phyloP scores from a whole-genome alignment of 2,113 vertebrate species.

The Diadophis punctatus region DNA sequence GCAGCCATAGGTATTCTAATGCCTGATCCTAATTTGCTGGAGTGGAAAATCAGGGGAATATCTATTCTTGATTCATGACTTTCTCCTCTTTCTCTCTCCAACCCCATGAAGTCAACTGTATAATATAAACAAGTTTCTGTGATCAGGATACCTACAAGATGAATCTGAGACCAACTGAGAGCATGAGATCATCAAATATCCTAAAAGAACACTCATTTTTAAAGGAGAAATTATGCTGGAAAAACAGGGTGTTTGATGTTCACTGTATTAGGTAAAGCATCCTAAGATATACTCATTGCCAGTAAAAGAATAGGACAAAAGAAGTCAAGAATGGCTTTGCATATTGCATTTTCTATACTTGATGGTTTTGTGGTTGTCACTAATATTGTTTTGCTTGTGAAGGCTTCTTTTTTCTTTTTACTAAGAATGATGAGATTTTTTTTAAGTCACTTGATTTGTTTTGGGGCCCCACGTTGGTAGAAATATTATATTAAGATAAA shows the following conservation, averaged over 20 bases:
- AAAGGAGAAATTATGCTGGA: background rate
- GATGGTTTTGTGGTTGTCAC: background rate
- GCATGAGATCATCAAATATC: slow-evolving; percentile 26
- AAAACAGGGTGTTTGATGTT: background rate
- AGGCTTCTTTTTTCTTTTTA: background rate
- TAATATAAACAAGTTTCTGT: slow-evolving; percentile 60
- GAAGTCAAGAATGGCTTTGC: background rate
- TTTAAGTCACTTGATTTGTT: background rate
- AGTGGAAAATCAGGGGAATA: background rate
- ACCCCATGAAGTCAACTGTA: slow-evolving; percentile 53
- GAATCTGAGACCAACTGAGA: slow-evolving; percentile 43
- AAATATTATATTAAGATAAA: background rate
- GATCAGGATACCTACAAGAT: slow-evolving; percentile 34
- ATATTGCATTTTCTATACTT: background rate
- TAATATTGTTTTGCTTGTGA: background rate
- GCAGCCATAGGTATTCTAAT: background rate
- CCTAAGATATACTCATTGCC: background rate
- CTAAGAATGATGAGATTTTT: background rate
- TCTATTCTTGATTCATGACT: slow-evolving; percentile 40
- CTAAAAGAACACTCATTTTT: slow-evolving; percentile 1
- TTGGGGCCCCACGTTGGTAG: background rate
- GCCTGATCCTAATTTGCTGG: background rate
- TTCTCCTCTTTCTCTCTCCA: slow-evolving; percentile 40
- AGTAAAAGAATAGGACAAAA: background rate
- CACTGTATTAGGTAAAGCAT: background rate